These are phyloP conservation scores for Morinoia aosen DNA, from an alignment of 2,888 invertebrate species.

Conservation along the genomic window DNA sequence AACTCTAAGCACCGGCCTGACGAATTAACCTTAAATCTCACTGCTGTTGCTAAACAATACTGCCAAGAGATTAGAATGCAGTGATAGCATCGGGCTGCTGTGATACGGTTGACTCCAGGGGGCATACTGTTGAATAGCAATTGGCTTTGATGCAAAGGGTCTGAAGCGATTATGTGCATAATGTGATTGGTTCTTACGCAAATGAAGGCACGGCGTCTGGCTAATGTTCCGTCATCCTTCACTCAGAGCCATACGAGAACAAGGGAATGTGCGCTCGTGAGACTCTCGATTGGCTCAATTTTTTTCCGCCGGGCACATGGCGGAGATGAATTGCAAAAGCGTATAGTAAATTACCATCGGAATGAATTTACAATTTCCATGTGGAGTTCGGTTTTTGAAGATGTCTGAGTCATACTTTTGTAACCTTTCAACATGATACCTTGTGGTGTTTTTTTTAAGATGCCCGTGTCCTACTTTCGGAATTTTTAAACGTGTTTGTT, in stretches of 20 bases:
- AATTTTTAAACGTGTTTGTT: no score
- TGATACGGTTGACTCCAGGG: slow-evolving; percentile 24
- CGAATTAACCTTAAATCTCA: slow-evolving; percentile 38
- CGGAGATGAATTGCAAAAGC: background rate
- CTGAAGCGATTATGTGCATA: slow-evolving; percentile 30
- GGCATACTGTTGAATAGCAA: slow-evolving; percentile 43
- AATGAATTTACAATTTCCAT: background rate
- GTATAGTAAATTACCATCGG: background rate
- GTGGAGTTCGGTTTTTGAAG: background rate
- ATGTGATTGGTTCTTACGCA: slow-evolving; percentile 49
- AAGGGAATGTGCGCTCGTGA: background rate
- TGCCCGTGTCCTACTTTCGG: no score
- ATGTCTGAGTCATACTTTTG: background rate
- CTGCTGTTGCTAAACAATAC: slow-evolving; percentile 39
- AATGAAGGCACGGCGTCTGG: background rate
- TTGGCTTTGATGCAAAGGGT: slow-evolving; percentile 51
- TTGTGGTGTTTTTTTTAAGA: no score
- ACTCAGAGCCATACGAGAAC: slow-evolving; percentile 3
- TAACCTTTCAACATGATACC: no score
- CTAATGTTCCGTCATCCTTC: slow-evolving; percentile 32
- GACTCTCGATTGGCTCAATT: background rate
- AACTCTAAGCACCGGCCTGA: background rate
- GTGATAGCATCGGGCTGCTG: slow-evolving; percentile 35
- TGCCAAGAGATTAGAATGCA: background rate
- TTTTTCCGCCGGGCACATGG: background rate